Evolutionary conservation across 2,113 vertebrate species (phyloP).

Genomic region (Oxygymnocypris stewartii): DNA sequence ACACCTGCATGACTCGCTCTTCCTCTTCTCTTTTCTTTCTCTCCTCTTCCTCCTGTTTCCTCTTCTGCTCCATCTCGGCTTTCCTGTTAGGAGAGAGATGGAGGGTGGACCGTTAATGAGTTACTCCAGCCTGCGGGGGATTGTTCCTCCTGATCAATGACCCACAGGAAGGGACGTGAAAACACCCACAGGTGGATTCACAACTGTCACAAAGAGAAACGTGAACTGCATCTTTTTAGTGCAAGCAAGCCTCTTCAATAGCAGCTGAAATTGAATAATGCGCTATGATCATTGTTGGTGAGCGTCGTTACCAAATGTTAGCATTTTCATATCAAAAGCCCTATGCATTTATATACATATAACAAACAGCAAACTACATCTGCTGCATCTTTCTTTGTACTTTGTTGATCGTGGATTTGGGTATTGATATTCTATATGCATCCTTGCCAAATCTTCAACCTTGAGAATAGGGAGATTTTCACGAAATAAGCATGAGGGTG

Average conservation of each 20-base stretch:
- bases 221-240: slow-evolving; percentile 12
- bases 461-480: background rate
- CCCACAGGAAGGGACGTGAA: background rate
- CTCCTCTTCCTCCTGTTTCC: slow-evolving; percentile 95
- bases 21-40: slow-evolving; percentile 91
- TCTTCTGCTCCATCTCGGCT: slow-evolving; percentile 93
- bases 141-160: slow-evolving; percentile 22
- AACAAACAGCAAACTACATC: background rate
- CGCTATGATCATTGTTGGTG: background rate
- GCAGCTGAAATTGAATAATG: slow-evolving; percentile 8
- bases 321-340: background rate
- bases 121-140: background rate
- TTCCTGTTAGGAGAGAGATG: slow-evolving; percentile 77
- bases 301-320: background rate
- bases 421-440: background rate
- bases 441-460: background rate
- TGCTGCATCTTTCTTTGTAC: background rate
- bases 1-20: slow-evolving; percentile 90
- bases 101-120: background rate
- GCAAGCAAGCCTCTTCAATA: background rate
- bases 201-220: slow-evolving; percentile 20
- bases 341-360: slow-evolving; percentile 13
- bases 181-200: slow-evolving; percentile 27
- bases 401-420: background rate
- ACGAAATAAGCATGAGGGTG: background rate